These are phyloP conservation scores for Pyrgus malvae DNA, from an alignment of 2,888 invertebrate species.

Conservation along the genomic window DNA sequence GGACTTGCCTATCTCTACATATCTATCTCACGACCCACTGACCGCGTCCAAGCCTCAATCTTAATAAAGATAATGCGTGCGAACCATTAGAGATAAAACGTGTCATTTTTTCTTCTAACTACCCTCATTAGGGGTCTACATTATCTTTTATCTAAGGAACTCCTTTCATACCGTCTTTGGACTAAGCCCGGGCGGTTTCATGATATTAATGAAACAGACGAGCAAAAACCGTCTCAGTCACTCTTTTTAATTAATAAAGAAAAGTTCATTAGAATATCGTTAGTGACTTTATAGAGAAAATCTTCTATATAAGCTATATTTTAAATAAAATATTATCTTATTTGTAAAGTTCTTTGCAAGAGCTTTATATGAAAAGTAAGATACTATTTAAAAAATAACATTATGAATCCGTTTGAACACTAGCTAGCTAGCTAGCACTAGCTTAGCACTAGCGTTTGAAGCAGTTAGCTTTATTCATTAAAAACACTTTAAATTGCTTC, in stretches of 20 bases:
- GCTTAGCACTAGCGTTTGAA: too few species aligned
- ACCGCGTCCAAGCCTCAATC: background rate
- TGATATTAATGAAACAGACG: constrained; percentile 24
- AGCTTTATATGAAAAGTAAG: too few species aligned
- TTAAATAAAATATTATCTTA: too few species aligned
- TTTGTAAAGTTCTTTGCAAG: too few species aligned
- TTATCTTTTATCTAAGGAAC: constrained; percentile 25
- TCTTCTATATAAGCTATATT: too few species aligned
- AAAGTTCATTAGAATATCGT: constrained; percentile 26
- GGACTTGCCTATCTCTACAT: background rate
- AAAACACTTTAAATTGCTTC: too few species aligned
- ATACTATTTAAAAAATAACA: too few species aligned
- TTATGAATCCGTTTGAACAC: too few species aligned
- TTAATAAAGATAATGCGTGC: constrained; percentile 8
- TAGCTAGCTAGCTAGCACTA: too few species aligned
- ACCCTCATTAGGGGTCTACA: constrained; percentile 21
- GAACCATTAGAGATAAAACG: constrained; percentile 19
- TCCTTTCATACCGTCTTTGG: constrained; percentile 23
- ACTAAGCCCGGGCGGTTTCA: constrained; percentile 18
- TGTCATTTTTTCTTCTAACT: constrained; percentile 23
- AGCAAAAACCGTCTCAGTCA: constrained; percentile 20
- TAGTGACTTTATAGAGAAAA: constrained; percentile 19
- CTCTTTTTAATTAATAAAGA: constrained; percentile 26
- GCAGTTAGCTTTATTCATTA: too few species aligned
- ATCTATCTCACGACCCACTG: background rate